Conservation (phyloP, 2,113 vertebrate genomes). For the Nesoenas mayeri region DNA sequence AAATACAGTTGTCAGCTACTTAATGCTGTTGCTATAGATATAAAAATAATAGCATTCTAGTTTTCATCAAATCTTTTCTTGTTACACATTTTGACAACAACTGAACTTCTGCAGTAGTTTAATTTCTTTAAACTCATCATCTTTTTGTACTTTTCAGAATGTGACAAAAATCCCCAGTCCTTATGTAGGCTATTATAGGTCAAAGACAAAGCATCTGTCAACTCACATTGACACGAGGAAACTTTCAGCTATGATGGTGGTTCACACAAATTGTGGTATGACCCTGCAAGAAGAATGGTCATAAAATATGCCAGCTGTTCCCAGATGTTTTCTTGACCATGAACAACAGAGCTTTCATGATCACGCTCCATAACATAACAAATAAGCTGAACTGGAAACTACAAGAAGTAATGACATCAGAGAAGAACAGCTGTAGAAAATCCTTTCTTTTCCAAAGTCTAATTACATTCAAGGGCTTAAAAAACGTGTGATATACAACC, state of each 20-base stretch:
- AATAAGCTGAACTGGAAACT: background rate
- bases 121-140: conserved; percentile 14
- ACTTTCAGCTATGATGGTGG: background rate
- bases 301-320: conserved; percentile 9
- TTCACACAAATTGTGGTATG: background rate
- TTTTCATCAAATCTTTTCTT: background rate
- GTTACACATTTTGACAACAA: background rate
- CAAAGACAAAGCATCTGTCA: background rate
- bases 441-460: background rate
- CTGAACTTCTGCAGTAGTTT: background rate
- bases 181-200: background rate
- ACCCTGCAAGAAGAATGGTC: background rate
- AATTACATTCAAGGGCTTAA: background rate
- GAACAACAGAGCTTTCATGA: background rate
- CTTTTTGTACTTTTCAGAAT: background rate
- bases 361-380: background rate
- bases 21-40: background rate
- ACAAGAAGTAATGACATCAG: background rate
- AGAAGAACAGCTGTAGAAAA: background rate
- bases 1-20: background rate
- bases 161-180: background rate
- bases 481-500: background rate
- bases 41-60: background rate
- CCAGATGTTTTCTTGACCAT: background rate
- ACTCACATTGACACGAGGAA: background rate